A percentile compares a stretch with the other conserved stretches of the same genome.
Evolutionary conservation across 2,888 invertebrate species (phyloP).

Genomic region (Caenorhabditis sinica): DNA sequence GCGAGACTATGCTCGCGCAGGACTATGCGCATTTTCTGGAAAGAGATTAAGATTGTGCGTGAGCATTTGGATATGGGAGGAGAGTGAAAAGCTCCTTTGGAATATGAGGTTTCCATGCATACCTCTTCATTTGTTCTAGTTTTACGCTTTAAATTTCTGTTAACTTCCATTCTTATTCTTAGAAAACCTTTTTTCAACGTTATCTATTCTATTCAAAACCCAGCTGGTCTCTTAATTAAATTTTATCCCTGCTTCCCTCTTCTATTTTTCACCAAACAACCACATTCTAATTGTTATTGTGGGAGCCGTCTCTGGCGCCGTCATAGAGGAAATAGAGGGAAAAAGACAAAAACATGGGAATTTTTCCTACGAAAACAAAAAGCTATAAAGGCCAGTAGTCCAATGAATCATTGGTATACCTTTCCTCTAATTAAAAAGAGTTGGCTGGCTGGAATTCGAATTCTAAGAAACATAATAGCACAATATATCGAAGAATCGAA

Average conservation of each 20-base stretch:
- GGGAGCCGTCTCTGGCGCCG: not conserved
- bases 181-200: not conserved
- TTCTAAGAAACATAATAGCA: not conserved
- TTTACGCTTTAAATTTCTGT: too few relatives aligned
- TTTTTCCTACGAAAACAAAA: slow-evolving; percentile 20
- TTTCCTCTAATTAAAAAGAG: slow-evolving; percentile 25
- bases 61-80: not conserved
- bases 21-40: slow-evolving; percentile 10
- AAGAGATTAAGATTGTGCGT: not conserved
- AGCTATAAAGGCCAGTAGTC: not conserved
- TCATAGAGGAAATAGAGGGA: not conserved
- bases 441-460: not conserved
- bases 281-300: slow-evolving; percentile 30
- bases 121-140: too few relatives aligned
- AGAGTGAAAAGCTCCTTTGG: too few relatives aligned
- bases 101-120: too few relatives aligned
- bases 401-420: slow-evolving; percentile 18
- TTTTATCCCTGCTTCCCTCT: not conserved
- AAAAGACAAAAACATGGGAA: slow-evolving; percentile 1
- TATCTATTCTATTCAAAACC: not conserved
- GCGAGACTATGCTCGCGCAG: not conserved
- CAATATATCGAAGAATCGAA: too few relatives aligned
- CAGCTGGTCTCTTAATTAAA: not conserved
- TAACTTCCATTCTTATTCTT: too few relatives aligned
- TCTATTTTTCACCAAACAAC: not conserved